Evolutionary conservation across 2,113 vertebrate species (phyloP).

Genomic region (Nannospalax galili): DNA sequence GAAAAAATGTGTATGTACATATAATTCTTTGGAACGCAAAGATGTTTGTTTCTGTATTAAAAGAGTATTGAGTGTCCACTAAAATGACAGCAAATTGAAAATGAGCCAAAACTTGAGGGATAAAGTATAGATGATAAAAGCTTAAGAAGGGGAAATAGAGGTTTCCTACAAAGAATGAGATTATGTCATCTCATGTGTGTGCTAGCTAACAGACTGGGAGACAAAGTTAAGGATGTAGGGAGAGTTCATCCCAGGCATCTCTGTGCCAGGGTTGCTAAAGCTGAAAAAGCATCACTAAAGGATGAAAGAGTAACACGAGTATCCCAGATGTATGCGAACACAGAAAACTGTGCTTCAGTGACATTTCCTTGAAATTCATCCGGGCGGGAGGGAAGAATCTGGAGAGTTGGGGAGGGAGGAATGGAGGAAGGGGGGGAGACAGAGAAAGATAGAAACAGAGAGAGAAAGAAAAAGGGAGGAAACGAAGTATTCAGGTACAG

Average conservation of each 20-base stretch:
- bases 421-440: no score
- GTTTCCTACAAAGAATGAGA: background rate
- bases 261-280: background rate
- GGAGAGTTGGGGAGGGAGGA: no score
- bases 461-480: background rate
- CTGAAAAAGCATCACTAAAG: background rate
- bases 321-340: background rate
- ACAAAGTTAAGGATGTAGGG: no score
- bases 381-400: no score
- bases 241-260: background rate
- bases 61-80: background rate
- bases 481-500: background rate
- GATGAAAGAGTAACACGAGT: background rate
- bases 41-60: background rate
- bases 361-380: background rate
- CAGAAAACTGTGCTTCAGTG: background rate
- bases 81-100: background rate
- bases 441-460: no score
- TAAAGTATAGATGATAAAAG: background rate
- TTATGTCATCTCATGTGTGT: background rate
- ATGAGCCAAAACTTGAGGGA: background rate
- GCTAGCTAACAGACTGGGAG: background rate
- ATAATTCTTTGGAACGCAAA: background rate
- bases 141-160: background rate
- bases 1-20: background rate